Conservation (phyloP, 2,113 vertebrate species). For the Microcebus jonahi region DNA sequence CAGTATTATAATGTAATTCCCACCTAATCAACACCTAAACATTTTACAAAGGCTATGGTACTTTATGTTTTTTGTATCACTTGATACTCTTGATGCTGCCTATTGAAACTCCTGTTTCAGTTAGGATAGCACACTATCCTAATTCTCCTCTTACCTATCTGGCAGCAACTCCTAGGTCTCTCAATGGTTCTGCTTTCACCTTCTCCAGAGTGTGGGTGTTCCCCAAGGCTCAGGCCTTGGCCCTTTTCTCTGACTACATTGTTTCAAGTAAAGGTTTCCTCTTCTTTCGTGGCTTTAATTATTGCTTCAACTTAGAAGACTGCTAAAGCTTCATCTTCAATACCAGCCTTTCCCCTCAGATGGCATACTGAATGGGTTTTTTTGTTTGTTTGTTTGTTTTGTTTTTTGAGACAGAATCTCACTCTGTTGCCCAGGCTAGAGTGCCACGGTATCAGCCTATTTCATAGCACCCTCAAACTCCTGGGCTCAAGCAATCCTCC, state of each 20-base stretch:
- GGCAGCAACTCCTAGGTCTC: slow-evolving; percentile 11
- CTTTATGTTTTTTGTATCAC: not conserved
- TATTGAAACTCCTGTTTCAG: not conserved
- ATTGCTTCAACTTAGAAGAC: not conserved
- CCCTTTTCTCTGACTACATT: slow-evolving; percentile 17
- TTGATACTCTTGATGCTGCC: not conserved
- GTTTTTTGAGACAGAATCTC: no score
- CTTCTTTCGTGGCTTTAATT: slow-evolving; percentile 22
- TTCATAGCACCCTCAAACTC: no score
- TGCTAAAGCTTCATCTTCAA: slow-evolving; percentile 15
- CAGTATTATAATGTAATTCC: not conserved
- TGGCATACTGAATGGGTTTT: not conserved
- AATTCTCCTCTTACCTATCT: slow-evolving; percentile 56
- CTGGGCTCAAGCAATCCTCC: no score
- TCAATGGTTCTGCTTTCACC: not conserved
- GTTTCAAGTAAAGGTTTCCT: not conserved
- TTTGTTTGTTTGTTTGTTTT: no score
- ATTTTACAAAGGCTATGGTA: not conserved
- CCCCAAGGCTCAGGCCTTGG: not conserved
- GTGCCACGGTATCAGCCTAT: no score
- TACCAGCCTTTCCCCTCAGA: not conserved
- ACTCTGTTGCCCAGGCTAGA: no score
- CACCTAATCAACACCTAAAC: not conserved
- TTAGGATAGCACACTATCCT: not conserved
- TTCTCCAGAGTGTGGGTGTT: not conserved